These are phyloP conservation scores for Brachionus angularis DNA, from an alignment of 1,140 invertebrate species.

Conservation along the genomic window DNA sequence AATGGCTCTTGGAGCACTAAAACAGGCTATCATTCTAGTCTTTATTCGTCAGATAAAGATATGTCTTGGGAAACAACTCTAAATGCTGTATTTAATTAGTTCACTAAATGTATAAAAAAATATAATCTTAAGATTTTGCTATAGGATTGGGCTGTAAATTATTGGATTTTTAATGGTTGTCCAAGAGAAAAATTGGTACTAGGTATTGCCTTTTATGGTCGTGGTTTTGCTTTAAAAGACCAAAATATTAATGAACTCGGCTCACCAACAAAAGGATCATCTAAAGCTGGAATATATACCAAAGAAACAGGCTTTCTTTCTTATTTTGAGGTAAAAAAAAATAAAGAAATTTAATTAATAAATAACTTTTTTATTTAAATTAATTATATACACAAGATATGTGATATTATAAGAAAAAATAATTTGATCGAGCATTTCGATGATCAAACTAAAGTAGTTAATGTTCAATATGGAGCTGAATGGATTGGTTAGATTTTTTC, in stretches of 20 bases:
- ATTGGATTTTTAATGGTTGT: constrained; percentile 73
- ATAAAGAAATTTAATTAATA: too few species aligned
- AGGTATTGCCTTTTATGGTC: constrained; percentile 82
- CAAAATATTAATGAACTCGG: constrained; percentile 76
- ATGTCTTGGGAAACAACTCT: constrained; percentile 5
- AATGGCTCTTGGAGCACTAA: constrained; percentile 31
- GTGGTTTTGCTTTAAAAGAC: constrained; percentile 71
- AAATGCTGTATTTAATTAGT: constrained; percentile 47
- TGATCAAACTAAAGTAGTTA: constrained; percentile 68
- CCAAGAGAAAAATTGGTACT: constrained; percentile 73
- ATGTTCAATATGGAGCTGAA: constrained; percentile 71
- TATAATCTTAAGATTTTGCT: constrained; percentile 72
- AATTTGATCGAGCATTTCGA: constrained; percentile 59
- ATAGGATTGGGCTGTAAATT: constrained; percentile 47
- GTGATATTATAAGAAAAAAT: constrained; percentile 48
- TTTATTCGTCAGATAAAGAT: constrained; percentile 28
- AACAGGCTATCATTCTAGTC: constrained; percentile 35
- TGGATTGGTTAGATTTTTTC: constrained; percentile 88
- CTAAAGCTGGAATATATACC: constrained; percentile 72
- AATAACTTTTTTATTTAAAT: constrained; percentile 88
- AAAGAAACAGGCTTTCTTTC: constrained; percentile 82
- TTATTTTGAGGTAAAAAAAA: constrained; percentile 71
- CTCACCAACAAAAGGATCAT: constrained; percentile 74
- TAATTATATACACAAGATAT: constrained; percentile 66
- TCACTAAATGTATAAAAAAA: constrained; percentile 71